A percentile compares a stretch with the other conserved stretches of the same genome.
Conservation (phyloP, 2,797 vertebrate species). For the Apogon hyalosoma region DNA sequence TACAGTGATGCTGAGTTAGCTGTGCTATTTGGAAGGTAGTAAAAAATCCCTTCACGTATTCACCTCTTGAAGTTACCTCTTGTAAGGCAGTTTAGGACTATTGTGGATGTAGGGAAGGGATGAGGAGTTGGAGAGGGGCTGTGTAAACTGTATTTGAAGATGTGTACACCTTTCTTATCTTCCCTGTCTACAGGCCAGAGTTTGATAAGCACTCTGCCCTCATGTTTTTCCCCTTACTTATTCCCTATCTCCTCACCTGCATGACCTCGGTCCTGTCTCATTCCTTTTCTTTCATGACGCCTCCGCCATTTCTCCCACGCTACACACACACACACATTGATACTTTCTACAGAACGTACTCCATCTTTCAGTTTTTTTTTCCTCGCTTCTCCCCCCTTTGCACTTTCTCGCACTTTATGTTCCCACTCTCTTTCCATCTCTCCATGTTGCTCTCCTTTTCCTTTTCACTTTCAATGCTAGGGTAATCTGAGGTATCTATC, state of each 20-base stretch:
- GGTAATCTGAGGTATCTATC: constrained; percentile 78
- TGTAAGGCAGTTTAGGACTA: constrained; percentile 27
- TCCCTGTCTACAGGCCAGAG: constrained; percentile 53
- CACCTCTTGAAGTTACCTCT: constrained; percentile 42
- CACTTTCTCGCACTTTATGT: neutral
- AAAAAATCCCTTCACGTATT: constrained; percentile 6
- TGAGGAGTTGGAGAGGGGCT: constrained; percentile 33
- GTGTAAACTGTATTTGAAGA: constrained; percentile 68
- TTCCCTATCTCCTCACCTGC: constrained; percentile 64
- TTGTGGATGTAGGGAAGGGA: constrained; percentile 45
- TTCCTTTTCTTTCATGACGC: constrained; percentile 25
- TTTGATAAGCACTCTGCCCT: constrained; percentile 67
- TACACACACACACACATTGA: neutral
- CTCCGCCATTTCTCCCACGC: constrained; percentile 32
- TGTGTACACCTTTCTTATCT: constrained; percentile 61
- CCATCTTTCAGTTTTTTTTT: constrained; percentile 2
- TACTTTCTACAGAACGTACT: constrained; percentile 22
- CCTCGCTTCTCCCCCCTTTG: constrained; percentile 13
- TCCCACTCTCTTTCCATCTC: constrained; percentile 26
- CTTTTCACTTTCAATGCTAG: constrained; percentile 38
- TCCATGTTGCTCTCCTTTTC: constrained; percentile 9
- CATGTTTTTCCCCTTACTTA: constrained; percentile 58
- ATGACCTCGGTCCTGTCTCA: constrained; percentile 36
- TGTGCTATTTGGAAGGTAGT: neutral
- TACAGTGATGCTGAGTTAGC: constrained; percentile 14